Conservation (phyloP, 2,888 invertebrate genomes). For the Smittia sp. region DNA sequence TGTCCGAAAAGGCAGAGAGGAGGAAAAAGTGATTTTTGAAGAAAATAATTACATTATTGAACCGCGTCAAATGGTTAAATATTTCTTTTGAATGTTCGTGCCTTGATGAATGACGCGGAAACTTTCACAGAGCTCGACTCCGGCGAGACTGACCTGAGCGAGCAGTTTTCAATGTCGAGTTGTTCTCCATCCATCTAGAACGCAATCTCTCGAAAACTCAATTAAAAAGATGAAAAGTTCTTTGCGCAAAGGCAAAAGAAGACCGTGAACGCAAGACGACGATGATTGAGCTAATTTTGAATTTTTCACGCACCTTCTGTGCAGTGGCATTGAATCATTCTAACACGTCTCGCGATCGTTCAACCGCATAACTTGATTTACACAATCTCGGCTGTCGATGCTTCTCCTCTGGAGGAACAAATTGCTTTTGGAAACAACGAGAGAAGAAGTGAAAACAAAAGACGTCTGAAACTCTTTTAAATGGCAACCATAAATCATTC, state of each 20-base stretch:
- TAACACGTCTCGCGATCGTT: slow-evolving; percentile 29
- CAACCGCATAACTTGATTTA: slow-evolving; percentile 40
- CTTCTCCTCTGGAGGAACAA: background rate
- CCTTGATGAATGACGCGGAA: background rate
- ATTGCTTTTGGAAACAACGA: background rate
- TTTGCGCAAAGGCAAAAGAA: slow-evolving; percentile 8
- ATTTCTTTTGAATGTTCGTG: background rate
- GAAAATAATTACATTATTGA: slow-evolving; percentile 23
- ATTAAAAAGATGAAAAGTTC: background rate
- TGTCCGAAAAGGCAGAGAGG: background rate
- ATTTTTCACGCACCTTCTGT: slow-evolving; percentile 41
- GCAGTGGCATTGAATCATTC: slow-evolving; percentile 34
- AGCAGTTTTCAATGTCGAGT: too few species aligned
- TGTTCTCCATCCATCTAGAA: too few species aligned
- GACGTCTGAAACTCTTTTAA: background rate
- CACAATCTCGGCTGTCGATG: slow-evolving; percentile 19
- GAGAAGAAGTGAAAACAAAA: slow-evolving; percentile 5
- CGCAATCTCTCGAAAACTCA: background rate
- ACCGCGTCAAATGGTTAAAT: slow-evolving; percentile 20
- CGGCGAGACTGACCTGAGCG: background rate
- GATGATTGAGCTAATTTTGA: slow-evolving; percentile 37
- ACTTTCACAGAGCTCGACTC: background rate
- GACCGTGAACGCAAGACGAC: background rate
- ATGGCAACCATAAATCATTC: slow-evolving; percentile 31
- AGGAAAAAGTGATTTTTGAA: slow-evolving; percentile 19